These are phyloP conservation scores for Nesospiza acunhae DNA, from an alignment of 2,113 vertebrate species.

Conservation along the genomic window DNA sequence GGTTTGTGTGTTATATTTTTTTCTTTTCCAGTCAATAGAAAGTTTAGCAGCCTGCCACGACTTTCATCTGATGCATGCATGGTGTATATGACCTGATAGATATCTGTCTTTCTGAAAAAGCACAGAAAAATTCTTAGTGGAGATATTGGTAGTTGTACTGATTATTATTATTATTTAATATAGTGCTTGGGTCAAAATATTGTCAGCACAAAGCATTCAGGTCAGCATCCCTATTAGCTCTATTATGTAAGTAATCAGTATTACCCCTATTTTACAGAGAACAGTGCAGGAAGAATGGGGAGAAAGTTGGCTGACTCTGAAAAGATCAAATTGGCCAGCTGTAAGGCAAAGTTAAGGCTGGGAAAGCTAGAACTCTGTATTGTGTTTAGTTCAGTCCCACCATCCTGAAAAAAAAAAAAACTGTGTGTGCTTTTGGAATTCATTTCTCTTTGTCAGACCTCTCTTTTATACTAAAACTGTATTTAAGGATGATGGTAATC, in stretches of 20 bases:
- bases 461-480: background rate
- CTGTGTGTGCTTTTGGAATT: background rate
- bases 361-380: background rate
- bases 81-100: background rate
- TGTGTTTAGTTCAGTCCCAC: background rate
- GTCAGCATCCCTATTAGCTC: background rate
- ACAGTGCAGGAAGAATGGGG: background rate
- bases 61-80: background rate
- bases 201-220: background rate
- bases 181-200: background rate
- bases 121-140: background rate
- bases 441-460: background rate
- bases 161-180: background rate
- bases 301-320: background rate
- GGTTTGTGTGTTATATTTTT: background rate
- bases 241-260: background rate
- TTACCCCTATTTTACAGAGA: background rate
- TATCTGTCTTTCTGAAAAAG: background rate
- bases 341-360: background rate
- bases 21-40: background rate
- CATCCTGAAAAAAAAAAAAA: background rate
- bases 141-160: background rate
- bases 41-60: background rate
- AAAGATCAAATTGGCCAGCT: background rate
- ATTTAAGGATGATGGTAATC: background rate